Evolutionary conservation across 1,140 invertebrate species (phyloP), one percentile per base, ranked within the genome.

Genomic region (Drosophila kikkawai): DNA sequence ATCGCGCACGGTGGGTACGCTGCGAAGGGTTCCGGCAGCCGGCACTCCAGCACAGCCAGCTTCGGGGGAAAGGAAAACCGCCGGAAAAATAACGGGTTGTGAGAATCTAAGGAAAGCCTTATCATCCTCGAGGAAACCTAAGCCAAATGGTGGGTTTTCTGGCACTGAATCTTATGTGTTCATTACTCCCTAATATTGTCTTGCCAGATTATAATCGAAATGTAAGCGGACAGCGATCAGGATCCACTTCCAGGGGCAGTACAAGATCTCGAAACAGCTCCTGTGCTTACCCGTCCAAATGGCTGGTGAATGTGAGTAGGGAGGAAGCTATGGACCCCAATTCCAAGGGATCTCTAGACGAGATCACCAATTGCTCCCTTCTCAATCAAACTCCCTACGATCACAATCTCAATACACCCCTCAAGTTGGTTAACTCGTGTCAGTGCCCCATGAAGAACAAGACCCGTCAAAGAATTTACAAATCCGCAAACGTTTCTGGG

Each of bases 261-360:
- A 37, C 41, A 5, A 50, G 75, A 26, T 86, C 83, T 5, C 45
- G 66, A 8, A 32, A 67, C 9, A 86, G 79, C 44, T 65, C 70
- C 1, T n/a, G 39, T 3, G 34, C 42, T 11, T 87, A 87, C 57
- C 83, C 83, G 0, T 87, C 83, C 8, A 78, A 36, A 17, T 87
- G 83, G 83, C 67, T 67, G 0, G 42, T 70, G 1, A 50, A 47
- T 4, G 12, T n/a, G 0, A 17, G 15, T 1, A 48, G 47, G 9
- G 32, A 47, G 11, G 13, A 47, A 7, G 0, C 32, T 0, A 15
- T 57, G 5, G 15, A 17, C 5, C 15, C 22, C 2, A 26, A 22
- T 12, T n/a, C 32, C 0, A 19, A 22, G 9, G 45, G 36, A 26
- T 66, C 53, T 6, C 45, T 50, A 0, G 56, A 37, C 6, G 79